Evolutionary conservation across 1,140 invertebrate species (phyloP), one percentile per base, ranked within the genome.

Genomic region (Heliconius melpomene): DNA sequence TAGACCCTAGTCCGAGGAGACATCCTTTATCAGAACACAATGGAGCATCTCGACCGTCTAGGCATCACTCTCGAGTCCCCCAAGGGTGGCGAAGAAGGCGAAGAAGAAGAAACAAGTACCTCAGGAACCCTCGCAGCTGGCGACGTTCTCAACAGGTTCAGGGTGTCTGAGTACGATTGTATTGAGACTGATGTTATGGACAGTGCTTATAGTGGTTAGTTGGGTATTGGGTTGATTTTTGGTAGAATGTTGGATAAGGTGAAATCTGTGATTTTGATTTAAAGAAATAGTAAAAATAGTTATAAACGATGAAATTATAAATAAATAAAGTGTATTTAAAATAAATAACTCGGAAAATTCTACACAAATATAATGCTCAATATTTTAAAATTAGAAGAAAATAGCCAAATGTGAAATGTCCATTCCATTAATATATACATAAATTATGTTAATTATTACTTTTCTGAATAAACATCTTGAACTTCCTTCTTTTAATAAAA

Each of bases 1-100:
- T 46, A 95, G 94, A 89, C 91, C 7, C 77, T 95, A 8, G 86
- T 91, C 13, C 89, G 90, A 16, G 95, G 95, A 1, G 94, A 95
- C 66, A 87, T 90, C 3, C 92, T 94, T 1, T 95, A 95, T 79
- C 87, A 91, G 78, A 88, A 88, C 50, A 95, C 94, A 2, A 87
- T 95, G 72, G 90, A 95, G 71, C 77, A 89, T 40, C 84, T 95
- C 0, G 91, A 94, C 73, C 89, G 89, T 74, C 89, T 91, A 85
- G 91, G 93, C n/a, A 91, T 95, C 11, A 91, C 81, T 50, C 77
- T 95, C 5, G 89, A 89, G 5, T 81, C 88, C 8, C 88, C 90
- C 20, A 87, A 86, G 18, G 87, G 85, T 7, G 93, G 90, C 71
- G 90, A 90, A 73, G 90, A 89, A 32, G 81, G 84, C 2, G 86